A percentile compares a stretch with the other conserved stretches of the same genome.
These are phyloP conservation scores for Struthio camelus DNA, from an alignment of 2,113 vertebrate species.

Conservation along the genomic window DNA sequence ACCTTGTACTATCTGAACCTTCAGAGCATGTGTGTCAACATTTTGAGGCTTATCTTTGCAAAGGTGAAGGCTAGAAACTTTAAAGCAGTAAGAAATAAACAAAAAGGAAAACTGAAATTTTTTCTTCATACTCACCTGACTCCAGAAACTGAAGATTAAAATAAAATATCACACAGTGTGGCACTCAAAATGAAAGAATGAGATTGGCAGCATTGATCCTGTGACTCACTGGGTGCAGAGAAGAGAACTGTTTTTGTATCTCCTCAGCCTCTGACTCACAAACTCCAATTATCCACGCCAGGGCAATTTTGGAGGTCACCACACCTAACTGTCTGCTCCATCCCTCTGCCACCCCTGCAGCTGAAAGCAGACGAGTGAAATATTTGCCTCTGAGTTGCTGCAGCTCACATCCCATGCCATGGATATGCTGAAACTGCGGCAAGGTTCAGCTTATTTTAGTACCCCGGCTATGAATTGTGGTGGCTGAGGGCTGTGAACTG, in stretches of 20 bases:
- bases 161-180: not conserved
- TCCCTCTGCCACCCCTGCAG: not conserved
- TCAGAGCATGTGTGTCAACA: not conserved
- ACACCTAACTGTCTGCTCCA: conserved; percentile 18
- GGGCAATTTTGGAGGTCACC: not conserved
- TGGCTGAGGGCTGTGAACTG: not conserved
- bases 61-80: not conserved
- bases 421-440: not conserved
- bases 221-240: conserved; percentile 14
- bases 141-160: not conserved
- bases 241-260: conserved; percentile 19
- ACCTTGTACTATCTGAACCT: not conserved
- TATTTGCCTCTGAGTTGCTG: not conserved
- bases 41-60: not conserved
- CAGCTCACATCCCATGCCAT: not conserved
- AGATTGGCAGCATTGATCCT: not conserved
- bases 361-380: not conserved
- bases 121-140: not conserved
- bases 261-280: conserved; percentile 37
- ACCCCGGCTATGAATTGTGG: not conserved
- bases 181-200: not conserved
- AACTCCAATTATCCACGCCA: not conserved
- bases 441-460: not conserved
- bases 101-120: not conserved
- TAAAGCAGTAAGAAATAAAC: not conserved